A percentile compares a stretch with the other conserved stretches of the same genome.
Conservation (phyloP, 2,888 invertebrate genomes). For the Watsonalla binaria region DNA sequence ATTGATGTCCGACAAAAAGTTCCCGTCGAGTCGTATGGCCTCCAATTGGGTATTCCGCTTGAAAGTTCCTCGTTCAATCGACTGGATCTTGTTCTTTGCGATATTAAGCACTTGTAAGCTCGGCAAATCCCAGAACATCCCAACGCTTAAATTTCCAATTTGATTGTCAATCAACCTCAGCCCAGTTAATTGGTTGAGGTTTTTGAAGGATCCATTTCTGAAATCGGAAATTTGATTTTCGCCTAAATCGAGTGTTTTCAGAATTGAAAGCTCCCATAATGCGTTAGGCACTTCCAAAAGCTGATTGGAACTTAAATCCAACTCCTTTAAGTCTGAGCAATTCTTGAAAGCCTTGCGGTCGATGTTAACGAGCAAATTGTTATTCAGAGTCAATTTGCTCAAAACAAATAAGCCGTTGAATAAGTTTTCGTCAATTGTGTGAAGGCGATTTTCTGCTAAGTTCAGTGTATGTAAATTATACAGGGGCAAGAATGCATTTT, state of each 20-base stretch:
- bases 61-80: slow-evolving; percentile 90
- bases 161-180: slow-evolving; percentile 93
- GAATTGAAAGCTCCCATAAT: slow-evolving; percentile 86
- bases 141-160: slow-evolving; percentile 89
- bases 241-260: slow-evolving; percentile 93
- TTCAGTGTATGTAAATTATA: slow-evolving; percentile 94
- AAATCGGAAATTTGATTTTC: slow-evolving; percentile 93
- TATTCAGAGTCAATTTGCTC: slow-evolving; percentile 90
- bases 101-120: slow-evolving; percentile 91
- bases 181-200: slow-evolving; percentile 91
- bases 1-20: slow-evolving; percentile 92
- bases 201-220: slow-evolving; percentile 90
- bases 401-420: slow-evolving; percentile 91
- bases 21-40: slow-evolving; percentile 92
- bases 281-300: slow-evolving; percentile 90
- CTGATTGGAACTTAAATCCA: slow-evolving; percentile 93
- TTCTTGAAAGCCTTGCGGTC: slow-evolving; percentile 91
- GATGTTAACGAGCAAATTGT: slow-evolving; percentile 88
- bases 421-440: slow-evolving; percentile 87
- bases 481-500: slow-evolving; percentile 91
- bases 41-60: slow-evolving; percentile 89
- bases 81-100: slow-evolving; percentile 92
- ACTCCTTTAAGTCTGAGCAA: slow-evolving; percentile 91
- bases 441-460: slow-evolving; percentile 91
- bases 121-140: slow-evolving; percentile 92